These are phyloP conservation scores for Isichthys henryi DNA, from an alignment of 2,113 vertebrate species.

Conservation along the genomic window DNA sequence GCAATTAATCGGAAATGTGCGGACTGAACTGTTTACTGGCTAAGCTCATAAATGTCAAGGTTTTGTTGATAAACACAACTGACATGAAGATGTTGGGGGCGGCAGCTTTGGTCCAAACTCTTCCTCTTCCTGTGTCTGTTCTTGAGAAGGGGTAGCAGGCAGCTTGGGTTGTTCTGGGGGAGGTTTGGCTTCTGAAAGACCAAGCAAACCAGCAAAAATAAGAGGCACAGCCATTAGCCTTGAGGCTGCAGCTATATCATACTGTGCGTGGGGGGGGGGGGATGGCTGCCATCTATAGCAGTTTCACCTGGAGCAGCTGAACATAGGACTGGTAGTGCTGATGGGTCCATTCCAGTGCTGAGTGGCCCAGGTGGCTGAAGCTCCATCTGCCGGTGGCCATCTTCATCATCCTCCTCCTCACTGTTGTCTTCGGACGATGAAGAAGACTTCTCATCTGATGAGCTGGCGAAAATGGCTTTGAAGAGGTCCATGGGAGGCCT, in stretches of 20 bases:
- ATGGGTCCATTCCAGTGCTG: constrained; percentile 5
- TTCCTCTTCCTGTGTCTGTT: constrained; percentile 39
- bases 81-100: constrained; percentile 63
- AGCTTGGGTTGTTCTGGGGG: not conserved
- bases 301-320: not conserved
- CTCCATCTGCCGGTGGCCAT: not conserved
- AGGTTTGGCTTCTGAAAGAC: not conserved
- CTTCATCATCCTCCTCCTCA: constrained; percentile 47
- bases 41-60: not conserved
- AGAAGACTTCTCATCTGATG: constrained; percentile 83
- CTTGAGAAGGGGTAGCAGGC: constrained; percentile 13
- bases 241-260: not conserved
- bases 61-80: constrained; percentile 24
- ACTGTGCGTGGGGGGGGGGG: not conserved
- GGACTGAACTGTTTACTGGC: not conserved
- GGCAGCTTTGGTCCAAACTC: constrained; percentile 90
- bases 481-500: constrained; percentile 88
- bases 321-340: not conserved
- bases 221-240: not conserved
- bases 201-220: not conserved
- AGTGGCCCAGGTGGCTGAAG: constrained; percentile 27
- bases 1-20: not conserved
- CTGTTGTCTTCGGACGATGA: constrained; percentile 70
- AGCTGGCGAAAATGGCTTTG: constrained; percentile 86
- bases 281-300: not conserved